Conservation (phyloP, 2,797 vertebrate species). For the Alauda arvensis region DNA sequence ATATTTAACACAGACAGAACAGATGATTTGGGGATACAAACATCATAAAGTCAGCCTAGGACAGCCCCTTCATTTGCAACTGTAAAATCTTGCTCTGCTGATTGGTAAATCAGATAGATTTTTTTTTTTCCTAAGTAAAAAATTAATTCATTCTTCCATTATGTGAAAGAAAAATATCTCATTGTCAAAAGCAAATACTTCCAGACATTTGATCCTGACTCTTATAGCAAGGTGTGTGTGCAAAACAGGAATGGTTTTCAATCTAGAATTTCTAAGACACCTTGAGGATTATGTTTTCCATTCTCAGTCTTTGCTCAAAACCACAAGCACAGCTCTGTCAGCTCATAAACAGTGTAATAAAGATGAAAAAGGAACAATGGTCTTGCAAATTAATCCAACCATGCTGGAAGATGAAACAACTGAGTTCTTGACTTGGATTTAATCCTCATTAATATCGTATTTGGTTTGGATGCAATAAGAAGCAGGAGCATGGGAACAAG, state of each 20-base stretch:
- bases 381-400: not conserved
- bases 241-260: not conserved
- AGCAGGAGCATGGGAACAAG: not conserved
- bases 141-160: not conserved
- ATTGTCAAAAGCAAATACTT: not conserved
- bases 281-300: not conserved
- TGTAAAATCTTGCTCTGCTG: not conserved
- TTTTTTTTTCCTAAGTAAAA: not conserved
- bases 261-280: not conserved
- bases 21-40: too few species aligned
- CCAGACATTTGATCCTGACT: not conserved
- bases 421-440: not conserved
- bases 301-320: not conserved
- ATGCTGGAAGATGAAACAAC: not conserved
- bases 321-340: not conserved
- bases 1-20: too few species aligned
- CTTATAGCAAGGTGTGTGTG: not conserved
- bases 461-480: not conserved
- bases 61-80: not conserved
- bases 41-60: too few species aligned
- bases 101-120: not conserved
- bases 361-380: not conserved
- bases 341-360: not conserved
- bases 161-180: not conserved
- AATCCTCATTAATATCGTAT: not conserved